phyloP scores from a whole-genome alignment of 1,140 invertebrate genomes.

The Helicorthomorpha holstii region DNA sequence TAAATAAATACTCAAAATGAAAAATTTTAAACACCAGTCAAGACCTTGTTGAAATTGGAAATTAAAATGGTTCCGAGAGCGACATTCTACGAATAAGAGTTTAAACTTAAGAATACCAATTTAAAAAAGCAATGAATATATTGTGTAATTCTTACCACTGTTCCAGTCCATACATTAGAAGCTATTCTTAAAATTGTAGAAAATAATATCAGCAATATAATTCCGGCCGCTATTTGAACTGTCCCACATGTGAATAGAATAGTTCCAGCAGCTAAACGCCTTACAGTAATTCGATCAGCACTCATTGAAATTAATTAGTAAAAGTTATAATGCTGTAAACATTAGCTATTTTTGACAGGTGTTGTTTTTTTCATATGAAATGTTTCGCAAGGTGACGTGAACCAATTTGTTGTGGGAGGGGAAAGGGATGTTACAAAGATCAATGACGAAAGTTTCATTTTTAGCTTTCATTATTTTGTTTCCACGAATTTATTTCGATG shows the following conservation, averaged over 20 bases:
- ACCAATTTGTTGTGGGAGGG: too few species aligned
- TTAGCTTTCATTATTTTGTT: too few species aligned
- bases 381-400: too few species aligned
- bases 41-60: background rate
- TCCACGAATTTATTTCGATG: too few species aligned
- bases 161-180: constrained; percentile 6
- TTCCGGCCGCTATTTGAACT: background rate
- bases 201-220: background rate
- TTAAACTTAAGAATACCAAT: background rate
- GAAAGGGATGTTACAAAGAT: too few species aligned
- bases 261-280: too few species aligned
- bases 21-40: background rate
- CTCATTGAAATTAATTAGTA: background rate
- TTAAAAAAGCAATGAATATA: background rate
- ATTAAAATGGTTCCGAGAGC: background rate
- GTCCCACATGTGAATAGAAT: background rate
- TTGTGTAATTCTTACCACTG: too few species aligned
- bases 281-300: too few species aligned
- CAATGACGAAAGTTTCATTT: too few species aligned
- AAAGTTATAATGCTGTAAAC: background rate
- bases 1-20: background rate
- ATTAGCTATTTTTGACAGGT: too few species aligned
- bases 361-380: too few species aligned
- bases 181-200: constrained; percentile 1
- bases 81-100: background rate